phyloP scores from a whole-genome alignment of 2,113 vertebrate species.

The Lagenorhynchus albirostris region DNA sequence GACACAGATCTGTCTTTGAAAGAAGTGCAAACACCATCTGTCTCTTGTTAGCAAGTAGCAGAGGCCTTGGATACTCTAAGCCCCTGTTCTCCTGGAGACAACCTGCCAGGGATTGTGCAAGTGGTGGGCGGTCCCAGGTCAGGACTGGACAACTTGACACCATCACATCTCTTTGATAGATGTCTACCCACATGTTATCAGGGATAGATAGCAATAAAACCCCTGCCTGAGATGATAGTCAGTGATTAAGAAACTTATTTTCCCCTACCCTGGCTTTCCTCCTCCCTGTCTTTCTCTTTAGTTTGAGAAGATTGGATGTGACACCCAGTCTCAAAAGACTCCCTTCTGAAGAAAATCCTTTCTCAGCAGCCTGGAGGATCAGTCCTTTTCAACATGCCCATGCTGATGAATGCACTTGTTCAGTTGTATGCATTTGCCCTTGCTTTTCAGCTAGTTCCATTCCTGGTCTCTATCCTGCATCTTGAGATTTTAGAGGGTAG shows the following conservation, averaged over 20 bases:
- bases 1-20: background rate
- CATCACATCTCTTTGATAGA: background rate
- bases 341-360: background rate
- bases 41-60: background rate
- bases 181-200: background rate
- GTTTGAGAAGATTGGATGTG: background rate
- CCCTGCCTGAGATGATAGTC: background rate
- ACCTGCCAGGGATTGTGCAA: background rate
- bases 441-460: background rate
- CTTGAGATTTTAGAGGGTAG: background rate
- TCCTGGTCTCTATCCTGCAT: background rate
- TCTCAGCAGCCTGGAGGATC: too few species aligned
- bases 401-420: fast-evolving
- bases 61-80: background rate
- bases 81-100: background rate
- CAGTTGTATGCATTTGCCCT: background rate
- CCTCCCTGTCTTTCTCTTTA: background rate
- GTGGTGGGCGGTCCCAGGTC: too few species aligned
- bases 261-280: background rate
- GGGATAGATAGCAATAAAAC: background rate
- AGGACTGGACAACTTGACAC: background rate
- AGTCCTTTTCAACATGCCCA: too few species aligned
- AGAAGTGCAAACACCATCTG: conserved; percentile 1
- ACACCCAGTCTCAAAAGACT: background rate
- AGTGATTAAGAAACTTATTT: background rate